phyloP scores from a whole-genome alignment of 2,888 invertebrate genomes.

The Hydrotaea cyrtoneurina region DNA sequence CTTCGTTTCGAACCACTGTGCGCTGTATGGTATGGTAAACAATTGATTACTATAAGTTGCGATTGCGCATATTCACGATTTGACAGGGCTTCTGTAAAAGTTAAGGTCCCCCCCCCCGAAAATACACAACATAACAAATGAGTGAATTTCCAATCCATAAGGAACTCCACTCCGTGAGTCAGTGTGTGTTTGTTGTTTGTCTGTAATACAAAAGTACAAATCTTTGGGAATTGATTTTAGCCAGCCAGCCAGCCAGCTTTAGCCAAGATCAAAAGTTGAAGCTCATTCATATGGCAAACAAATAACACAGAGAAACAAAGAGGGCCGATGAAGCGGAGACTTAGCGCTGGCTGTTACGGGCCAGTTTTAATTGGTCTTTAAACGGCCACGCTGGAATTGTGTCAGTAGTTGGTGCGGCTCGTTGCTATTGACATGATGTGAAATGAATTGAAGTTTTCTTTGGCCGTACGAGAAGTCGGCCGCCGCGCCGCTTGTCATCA shows the following conservation, averaged over 20 bases:
- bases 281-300: slow-evolving; percentile 42
- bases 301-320: not conserved
- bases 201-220: slow-evolving; percentile 8
- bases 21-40: slow-evolving; percentile 74
- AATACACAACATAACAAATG: not conserved
- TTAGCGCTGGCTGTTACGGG: slow-evolving; percentile 8
- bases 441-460: slow-evolving; percentile 29
- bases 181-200: no score
- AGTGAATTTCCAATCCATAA: not conserved
- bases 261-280: slow-evolving; percentile 52
- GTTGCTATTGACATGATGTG: slow-evolving; percentile 10
- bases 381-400: slow-evolving; percentile 71
- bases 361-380: slow-evolving; percentile 53
- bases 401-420: slow-evolving; percentile 69
- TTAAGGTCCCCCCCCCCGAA: not conserved
- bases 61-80: slow-evolving; percentile 55
- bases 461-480: slow-evolving; percentile 30
- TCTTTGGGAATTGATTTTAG: slow-evolving; percentile 17
- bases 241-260: not conserved
- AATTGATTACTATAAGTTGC: slow-evolving; percentile 70
- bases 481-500: slow-evolving; percentile 47
- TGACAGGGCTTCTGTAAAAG: slow-evolving; percentile 70
- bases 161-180: not conserved
- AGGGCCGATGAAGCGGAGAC: no score
- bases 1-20: not conserved